phyloP scores from a whole-genome alignment of 2,113 vertebrate genomes.

The Xiphophorus hellerii region DNA sequence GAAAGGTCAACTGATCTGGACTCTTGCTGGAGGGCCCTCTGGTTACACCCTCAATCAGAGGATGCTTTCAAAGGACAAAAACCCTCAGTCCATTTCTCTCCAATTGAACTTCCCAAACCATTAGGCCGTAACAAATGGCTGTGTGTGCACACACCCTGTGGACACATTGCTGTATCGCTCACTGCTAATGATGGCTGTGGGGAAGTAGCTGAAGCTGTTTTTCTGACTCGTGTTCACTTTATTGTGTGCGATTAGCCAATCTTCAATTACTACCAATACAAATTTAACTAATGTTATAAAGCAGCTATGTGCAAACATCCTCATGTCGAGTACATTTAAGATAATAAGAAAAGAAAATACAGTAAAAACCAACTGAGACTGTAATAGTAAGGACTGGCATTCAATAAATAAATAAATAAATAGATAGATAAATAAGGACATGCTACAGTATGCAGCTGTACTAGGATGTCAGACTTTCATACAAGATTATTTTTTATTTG shows the following conservation, averaged over 20 bases:
- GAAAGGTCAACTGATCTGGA: slow-evolving; percentile 51
- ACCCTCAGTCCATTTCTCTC: slow-evolving; percentile 8
- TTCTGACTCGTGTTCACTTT: background rate
- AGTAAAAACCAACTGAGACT: too few relatives aligned
- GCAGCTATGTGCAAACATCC: background rate
- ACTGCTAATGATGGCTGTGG: background rate
- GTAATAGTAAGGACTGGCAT: too few relatives aligned
- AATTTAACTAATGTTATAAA: background rate
- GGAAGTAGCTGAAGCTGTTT: background rate
- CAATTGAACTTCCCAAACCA: slow-evolving; percentile 14
- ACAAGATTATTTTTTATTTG: too few relatives aligned
- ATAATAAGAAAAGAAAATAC: too few relatives aligned
- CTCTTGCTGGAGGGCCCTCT: slow-evolving; percentile 5
- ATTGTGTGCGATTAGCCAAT: background rate
- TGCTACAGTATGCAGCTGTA: too few relatives aligned
- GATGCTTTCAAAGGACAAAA: slow-evolving; percentile 20
- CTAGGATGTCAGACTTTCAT: too few relatives aligned
- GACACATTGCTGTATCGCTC: background rate
- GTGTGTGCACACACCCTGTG: background rate
- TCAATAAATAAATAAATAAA: too few relatives aligned
- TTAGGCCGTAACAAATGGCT: slow-evolving; percentile 1
- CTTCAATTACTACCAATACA: background rate
- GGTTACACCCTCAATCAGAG: background rate
- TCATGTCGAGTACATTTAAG: background rate
- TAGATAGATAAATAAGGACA: too few relatives aligned